Percentiles rank a stretch among this genome's conserved stretches.
These are phyloP conservation scores for Drosophila mimica DNA, from an alignment of 2,888 invertebrate genomes.

Conservation along the genomic window DNA sequence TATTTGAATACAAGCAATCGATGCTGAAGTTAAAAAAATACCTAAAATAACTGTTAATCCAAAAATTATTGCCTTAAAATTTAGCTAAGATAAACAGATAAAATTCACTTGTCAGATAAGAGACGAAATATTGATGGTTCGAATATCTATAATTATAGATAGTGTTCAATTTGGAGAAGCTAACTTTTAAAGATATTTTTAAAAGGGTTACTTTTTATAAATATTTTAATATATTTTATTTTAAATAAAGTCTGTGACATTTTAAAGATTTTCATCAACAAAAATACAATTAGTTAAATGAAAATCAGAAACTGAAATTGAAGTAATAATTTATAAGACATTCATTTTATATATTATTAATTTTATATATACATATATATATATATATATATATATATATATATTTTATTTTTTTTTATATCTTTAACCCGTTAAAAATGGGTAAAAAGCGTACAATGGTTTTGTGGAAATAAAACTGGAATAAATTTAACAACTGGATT, in stretches of 20 bases:
- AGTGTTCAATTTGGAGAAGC: rapidly evolving
- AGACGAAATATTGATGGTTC: not conserved
- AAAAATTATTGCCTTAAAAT: not conserved
- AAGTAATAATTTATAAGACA: rapidly evolving
- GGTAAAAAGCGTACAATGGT: no score
- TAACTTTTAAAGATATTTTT: not conserved
- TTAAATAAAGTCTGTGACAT: rapidly evolving
- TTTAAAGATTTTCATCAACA: not conserved
- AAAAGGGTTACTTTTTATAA: no score
- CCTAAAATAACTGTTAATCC: not conserved
- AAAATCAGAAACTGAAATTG: not conserved
- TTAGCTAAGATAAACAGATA: not conserved
- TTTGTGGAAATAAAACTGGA: no score
- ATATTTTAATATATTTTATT: not conserved
- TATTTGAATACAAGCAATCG: not conserved
- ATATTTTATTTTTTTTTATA: no score
- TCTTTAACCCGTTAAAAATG: no score
- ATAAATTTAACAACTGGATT: no score
- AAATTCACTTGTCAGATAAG: not conserved
- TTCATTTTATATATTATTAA: not conserved
- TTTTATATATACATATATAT: no score
- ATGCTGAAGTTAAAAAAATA: not conserved
- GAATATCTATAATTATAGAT: not conserved
- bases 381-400: no score
- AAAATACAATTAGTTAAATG: not conserved